A percentile compares a stretch with the other conserved stretches of the same genome.
Evolutionary conservation across 2,888 invertebrate species (phyloP).

Genomic region (Tetropium fuscum): DNA sequence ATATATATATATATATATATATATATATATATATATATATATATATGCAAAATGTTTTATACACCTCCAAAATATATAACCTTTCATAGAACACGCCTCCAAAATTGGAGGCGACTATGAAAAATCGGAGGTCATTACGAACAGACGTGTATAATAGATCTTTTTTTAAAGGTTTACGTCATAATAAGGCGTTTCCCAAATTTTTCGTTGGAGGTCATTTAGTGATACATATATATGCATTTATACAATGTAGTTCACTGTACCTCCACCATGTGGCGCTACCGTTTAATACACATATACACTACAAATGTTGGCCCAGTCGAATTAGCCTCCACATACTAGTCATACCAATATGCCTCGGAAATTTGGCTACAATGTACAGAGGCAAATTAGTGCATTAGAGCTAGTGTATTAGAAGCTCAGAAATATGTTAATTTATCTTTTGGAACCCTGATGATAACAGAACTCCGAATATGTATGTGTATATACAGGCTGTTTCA

Average conservation of each 20-base stretch:
- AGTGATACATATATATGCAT: neutral
- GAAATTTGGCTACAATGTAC: neutral
- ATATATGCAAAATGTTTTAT: neutral
- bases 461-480: too few species aligned
- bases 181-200: neutral
- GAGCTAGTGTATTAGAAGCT: too few species aligned
- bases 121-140: neutral
- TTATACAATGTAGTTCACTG: neutral
- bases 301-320: neutral
- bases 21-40: constrained; percentile 1
- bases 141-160: neutral
- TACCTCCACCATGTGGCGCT: neutral
- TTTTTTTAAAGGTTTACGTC: neutral
- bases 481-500: too few species aligned
- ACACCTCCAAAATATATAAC: neutral
- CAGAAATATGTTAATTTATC: too few species aligned
- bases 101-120: neutral
- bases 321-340: neutral
- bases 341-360: neutral
- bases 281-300: neutral
- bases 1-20: constrained; percentile 1
- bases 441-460: too few species aligned
- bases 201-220: neutral
- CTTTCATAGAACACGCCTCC: neutral
- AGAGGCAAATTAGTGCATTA: neutral